Percentiles rank a stretch among this genome's conserved stretches.
Conservation (phyloP, 2,888 invertebrate species). For the Malthinus flaveolus region DNA sequence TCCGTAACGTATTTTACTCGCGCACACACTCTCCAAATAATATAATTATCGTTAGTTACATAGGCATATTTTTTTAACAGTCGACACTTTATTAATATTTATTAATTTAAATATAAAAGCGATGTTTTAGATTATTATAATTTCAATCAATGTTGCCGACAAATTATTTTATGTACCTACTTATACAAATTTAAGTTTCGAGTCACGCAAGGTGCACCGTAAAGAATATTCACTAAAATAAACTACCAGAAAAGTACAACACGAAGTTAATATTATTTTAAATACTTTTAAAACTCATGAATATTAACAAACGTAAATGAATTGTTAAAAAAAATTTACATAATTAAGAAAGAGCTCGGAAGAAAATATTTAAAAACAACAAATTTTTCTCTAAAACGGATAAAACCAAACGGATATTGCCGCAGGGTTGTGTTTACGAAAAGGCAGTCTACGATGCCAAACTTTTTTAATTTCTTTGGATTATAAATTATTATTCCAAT, state of each 20-base stretch:
- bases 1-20: constrained; percentile 15
- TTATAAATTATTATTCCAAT: too few relatives aligned
- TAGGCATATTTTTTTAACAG: neutral
- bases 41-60: neutral
- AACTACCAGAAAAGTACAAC: constrained; percentile 23
- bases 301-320: constrained; percentile 23
- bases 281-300: constrained; percentile 23
- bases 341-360: constrained; percentile 16
- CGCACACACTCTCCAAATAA: neutral
- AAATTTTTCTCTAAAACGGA: constrained; percentile 6
- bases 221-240: constrained; percentile 6
- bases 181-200: constrained; percentile 2
- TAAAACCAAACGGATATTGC: too few relatives aligned
- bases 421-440: too few relatives aligned
- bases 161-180: constrained; percentile 17
- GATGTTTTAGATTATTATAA: constrained; percentile 1
- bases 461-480: too few relatives aligned
- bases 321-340: constrained; percentile 25
- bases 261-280: constrained; percentile 23
- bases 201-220: constrained; percentile 20
- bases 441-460: too few relatives aligned
- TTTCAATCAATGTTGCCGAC: constrained; percentile 9
- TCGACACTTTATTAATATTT: neutral
- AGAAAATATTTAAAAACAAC: constrained; percentile 15
- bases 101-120: constrained; percentile 4